Conservation (phyloP, 2,888 invertebrate species). For the Thalpophila matura region DNA sequence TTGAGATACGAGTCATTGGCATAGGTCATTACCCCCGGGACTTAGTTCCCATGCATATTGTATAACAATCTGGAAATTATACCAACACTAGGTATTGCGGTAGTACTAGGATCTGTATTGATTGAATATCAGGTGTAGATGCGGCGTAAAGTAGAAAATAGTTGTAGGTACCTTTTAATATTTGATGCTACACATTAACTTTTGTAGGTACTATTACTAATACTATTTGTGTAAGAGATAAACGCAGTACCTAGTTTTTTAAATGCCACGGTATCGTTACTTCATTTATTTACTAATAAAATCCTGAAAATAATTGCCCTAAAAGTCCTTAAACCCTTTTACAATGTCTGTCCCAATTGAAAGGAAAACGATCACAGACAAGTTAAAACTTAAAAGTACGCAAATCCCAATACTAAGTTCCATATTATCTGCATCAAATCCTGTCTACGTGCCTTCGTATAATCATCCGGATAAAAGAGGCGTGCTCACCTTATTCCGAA, state of each 20-base stretch:
- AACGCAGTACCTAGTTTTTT: no score
- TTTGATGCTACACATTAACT: no score
- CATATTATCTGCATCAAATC: conserved; percentile 79
- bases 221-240: no score
- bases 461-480: conserved; percentile 85
- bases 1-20: conserved; percentile 37
- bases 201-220: no score
- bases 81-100: neutral
- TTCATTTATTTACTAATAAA: no score
- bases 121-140: neutral
- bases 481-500: conserved; percentile 81
- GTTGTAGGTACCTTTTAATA: no score
- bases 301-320: no score
- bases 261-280: no score
- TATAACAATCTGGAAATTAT: conserved; percentile 27
- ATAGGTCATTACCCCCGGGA: conserved; percentile 48
- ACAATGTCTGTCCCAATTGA: neutral
- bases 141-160: neutral
- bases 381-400: conserved; percentile 46
- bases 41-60: conserved; percentile 17
- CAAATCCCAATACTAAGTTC: conserved; percentile 55
- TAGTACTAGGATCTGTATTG: neutral
- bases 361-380: conserved; percentile 22
- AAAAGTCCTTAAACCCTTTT: conserved; percentile 18
- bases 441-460: conserved; percentile 86